Evolutionary conservation across 2,797 vertebrate species (phyloP).

Genomic region (Pachyuromys duprasi): DNA sequence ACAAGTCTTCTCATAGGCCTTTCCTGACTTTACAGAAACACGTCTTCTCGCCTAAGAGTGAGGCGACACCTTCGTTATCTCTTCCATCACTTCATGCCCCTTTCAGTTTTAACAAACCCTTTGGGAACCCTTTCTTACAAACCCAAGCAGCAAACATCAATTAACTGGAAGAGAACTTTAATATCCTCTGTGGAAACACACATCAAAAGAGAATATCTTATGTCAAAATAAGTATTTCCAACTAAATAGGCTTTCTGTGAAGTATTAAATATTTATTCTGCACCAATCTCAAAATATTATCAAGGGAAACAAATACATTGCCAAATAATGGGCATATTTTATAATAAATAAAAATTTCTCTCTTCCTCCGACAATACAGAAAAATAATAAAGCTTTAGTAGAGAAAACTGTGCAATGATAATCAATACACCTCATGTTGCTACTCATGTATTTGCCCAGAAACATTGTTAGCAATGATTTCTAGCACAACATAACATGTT

Average conservation of each 20-base stretch:
- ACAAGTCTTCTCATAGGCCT: neutral
- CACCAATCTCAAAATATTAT: slow-evolving; percentile 33
- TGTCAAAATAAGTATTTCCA: slow-evolving; percentile 54
- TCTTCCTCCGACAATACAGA: slow-evolving; percentile 36
- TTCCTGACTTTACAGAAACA: neutral
- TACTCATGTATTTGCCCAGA: slow-evolving; percentile 29
- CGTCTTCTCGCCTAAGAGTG: neutral
- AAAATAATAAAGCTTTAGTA: slow-evolving; percentile 63
- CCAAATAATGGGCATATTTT: slow-evolving; percentile 62
- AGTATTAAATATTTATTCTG: slow-evolving; percentile 64
- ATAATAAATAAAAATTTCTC: slow-evolving; percentile 35
- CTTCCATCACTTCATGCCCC: neutral
- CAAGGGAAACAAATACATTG: slow-evolving; percentile 34
- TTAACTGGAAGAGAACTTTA: slow-evolving; percentile 7
- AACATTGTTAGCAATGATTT: slow-evolving; percentile 76
- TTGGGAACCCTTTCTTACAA: neutral
- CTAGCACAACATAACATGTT: neutral
- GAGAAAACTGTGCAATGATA: slow-evolving; percentile 26
- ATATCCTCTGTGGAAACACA: neutral
- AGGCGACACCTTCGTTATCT: neutral
- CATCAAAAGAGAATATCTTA: slow-evolving; percentile 41
- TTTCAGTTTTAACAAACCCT: neutral
- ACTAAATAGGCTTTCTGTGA: slow-evolving; percentile 13
- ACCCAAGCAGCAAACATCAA: slow-evolving; percentile 31
- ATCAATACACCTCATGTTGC: slow-evolving; percentile 73